A percentile compares a stretch with the other conserved stretches of the same genome.
Evolutionary conservation across 2,888 invertebrate genomes (phyloP).

Genomic region (Podotricha telesiphe): DNA sequence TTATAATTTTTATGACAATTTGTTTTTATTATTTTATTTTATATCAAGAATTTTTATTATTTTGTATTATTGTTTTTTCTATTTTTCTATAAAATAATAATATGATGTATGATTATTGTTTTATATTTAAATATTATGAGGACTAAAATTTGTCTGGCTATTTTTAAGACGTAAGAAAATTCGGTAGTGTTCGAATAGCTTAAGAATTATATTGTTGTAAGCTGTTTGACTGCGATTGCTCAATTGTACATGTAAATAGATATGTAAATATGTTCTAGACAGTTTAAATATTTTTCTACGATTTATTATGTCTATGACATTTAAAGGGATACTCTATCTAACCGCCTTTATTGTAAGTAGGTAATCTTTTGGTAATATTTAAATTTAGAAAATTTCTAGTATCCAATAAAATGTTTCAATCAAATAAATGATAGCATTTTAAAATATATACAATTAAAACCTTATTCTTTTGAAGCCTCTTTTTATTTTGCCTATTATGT

Average conservation of each 20-base stretch:
- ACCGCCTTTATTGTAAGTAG: not conserved
- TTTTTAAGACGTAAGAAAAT: not conserved
- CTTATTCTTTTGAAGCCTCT: too few species aligned
- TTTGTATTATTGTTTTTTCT: too few species aligned
- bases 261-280: constrained; percentile 28
- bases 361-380: too few species aligned
- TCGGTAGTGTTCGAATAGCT: not conserved
- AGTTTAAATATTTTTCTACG: not conserved
- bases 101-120: not conserved
- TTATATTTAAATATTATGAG: not conserved
- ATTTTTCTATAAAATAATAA: not conserved
- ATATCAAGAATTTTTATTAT: too few species aligned
- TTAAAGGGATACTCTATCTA: not conserved
- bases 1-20: not conserved
- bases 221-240: constrained; percentile 17
- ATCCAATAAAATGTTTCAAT: not conserved
- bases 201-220: not conserved
- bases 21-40: not conserved
- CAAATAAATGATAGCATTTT: too few species aligned
- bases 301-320: not conserved
- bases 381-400: too few species aligned
- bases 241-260: constrained; percentile 36
- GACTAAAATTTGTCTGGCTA: too few species aligned
- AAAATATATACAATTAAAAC: too few species aligned
- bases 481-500: too few species aligned